Evolutionary conservation across 2,113 vertebrate species (phyloP).

Genomic region (Tyrannus savana): DNA sequence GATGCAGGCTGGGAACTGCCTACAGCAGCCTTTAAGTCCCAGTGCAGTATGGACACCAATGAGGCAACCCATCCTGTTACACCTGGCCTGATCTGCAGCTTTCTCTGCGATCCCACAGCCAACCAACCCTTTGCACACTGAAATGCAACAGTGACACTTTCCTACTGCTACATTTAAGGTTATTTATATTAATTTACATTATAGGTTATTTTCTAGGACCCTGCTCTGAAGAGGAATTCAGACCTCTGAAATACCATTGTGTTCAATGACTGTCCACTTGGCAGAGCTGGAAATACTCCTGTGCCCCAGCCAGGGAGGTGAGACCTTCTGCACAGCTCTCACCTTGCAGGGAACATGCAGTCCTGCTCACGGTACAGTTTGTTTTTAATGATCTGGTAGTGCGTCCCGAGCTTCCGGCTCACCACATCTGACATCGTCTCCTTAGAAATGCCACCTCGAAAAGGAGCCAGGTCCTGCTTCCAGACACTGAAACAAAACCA

Average conservation of each 20-base stretch:
- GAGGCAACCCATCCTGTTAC: background rate
- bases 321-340: constrained; percentile 14
- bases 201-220: background rate
- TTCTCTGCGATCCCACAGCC: background rate
- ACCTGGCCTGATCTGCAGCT: background rate
- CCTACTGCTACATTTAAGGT: background rate
- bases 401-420: constrained; percentile 87
- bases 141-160: background rate
- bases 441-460: constrained; percentile 84
- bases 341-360: constrained; percentile 98
- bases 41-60: background rate
- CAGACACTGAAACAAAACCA: constrained; percentile 80
- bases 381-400: constrained; percentile 91
- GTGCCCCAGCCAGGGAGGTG: background rate
- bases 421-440: constrained; percentile 81
- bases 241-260: background rate
- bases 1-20: background rate
- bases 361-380: constrained; percentile 89
- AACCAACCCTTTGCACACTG: background rate
- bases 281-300: background rate
- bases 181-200: background rate
- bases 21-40: background rate
- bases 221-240: background rate
- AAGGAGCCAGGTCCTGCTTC: constrained; percentile 84
- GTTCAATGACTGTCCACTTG: background rate